These are phyloP conservation scores for Zeus faber DNA, from an alignment of 2,113 vertebrate genomes.

Conservation along the genomic window DNA sequence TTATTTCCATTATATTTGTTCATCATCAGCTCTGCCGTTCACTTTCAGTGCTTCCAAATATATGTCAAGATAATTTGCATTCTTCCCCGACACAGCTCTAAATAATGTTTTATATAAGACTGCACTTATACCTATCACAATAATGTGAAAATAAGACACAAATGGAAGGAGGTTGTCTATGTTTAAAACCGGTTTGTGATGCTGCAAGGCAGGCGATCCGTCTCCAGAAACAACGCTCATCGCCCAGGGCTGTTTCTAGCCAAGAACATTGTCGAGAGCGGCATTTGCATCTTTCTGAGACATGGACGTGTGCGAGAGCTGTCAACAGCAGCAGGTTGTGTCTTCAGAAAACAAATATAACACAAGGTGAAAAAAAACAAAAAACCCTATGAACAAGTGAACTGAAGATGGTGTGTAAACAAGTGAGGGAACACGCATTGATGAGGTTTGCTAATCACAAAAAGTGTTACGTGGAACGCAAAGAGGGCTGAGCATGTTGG, in stretches of 20 bases:
- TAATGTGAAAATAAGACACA: too few species aligned
- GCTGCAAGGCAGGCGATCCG: conserved; percentile 28
- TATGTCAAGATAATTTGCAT: conserved; percentile 2
- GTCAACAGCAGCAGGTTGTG: conserved; percentile 38
- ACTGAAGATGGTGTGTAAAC: conserved; percentile 18
- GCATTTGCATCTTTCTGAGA: conserved; percentile 60
- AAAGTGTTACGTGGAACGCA: conserved; percentile 12
- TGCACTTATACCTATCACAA: too few species aligned
- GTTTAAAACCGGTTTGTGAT: conserved; percentile 40
- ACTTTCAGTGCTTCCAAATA: not conserved
- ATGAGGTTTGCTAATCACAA: conserved; percentile 17
- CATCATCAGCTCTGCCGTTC: not conserved
- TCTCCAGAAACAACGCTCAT: conserved; percentile 39
- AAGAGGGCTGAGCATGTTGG: not conserved
- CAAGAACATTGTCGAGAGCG: conserved; percentile 47
- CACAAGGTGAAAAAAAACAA: conserved; percentile 18
- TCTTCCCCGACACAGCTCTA: not conserved
- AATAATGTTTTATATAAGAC: too few species aligned
- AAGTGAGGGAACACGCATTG: conserved; percentile 19
- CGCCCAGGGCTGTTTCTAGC: conserved; percentile 48
- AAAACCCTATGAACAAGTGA: conserved; percentile 16
- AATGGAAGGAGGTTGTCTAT: too few species aligned
- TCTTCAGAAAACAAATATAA: conserved; percentile 36
- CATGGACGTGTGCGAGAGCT: conserved; percentile 38
- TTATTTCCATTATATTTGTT: conserved; percentile 17